These are phyloP conservation scores for Sinella curviseta DNA, from an alignment of 1,140 invertebrate species.

Conservation along the genomic window DNA sequence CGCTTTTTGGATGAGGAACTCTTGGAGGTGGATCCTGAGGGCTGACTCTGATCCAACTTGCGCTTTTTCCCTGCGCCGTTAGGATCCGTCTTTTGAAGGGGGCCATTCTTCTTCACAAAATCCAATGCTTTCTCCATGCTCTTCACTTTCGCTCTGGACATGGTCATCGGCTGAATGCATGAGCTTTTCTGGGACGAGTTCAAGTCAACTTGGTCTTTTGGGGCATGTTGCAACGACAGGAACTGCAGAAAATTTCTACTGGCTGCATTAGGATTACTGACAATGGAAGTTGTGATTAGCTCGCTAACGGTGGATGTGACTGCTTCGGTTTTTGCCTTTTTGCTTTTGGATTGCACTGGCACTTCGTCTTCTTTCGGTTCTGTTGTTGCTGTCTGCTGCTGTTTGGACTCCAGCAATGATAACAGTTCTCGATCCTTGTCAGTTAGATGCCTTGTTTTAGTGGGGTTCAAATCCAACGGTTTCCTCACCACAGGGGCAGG, in stretches of 20 bases:
- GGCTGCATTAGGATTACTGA: not conserved
- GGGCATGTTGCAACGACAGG: not conserved
- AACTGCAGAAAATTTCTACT: constrained; percentile 8
- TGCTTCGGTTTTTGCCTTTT: not conserved
- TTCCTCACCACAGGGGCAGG: not conserved
- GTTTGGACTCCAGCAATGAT: not conserved
- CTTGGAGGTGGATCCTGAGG: not conserved
- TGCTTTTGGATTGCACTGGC: not conserved
- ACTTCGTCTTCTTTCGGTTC: not conserved
- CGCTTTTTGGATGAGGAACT: constrained; percentile 25
- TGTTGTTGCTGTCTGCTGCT: not conserved
- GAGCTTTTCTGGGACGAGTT: not conserved
- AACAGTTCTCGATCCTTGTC: constrained; percentile 39
- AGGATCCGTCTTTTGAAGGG: constrained; percentile 67
- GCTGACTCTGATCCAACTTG: not conserved
- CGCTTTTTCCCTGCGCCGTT: constrained; percentile 58
- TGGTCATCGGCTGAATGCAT: not conserved
- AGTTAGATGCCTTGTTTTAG: constrained; percentile 42
- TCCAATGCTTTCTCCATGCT: constrained; percentile 62
- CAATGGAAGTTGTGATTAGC: constrained; percentile 1
- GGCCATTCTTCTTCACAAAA: constrained; percentile 66
- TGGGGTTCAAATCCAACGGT: constrained; percentile 39
- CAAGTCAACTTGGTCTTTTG: constrained; percentile 10
- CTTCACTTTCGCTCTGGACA: constrained; percentile 29
- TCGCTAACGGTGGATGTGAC: not conserved